Conservation (phyloP, 2,888 invertebrate species). For the Pammene fasciana region DNA sequence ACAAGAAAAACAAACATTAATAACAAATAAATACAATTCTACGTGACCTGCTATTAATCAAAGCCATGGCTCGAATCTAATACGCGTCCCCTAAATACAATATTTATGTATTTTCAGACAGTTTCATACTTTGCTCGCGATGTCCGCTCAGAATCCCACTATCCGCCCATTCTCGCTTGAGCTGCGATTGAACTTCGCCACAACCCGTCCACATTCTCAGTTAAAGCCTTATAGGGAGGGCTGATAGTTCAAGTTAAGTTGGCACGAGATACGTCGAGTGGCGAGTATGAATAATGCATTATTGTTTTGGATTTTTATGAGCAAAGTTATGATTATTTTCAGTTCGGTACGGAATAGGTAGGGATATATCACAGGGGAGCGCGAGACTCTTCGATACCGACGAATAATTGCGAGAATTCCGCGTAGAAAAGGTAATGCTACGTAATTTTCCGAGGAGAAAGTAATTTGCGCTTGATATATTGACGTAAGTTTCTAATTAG, state of each 20-base stretch:
- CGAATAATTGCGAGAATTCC: constrained; percentile 68
- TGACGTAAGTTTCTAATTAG: constrained; percentile 42
- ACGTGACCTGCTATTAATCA: constrained; percentile 46
- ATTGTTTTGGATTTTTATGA: constrained; percentile 84
- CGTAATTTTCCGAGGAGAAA: constrained; percentile 61
- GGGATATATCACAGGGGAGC: constrained; percentile 60
- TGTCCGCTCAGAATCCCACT: constrained; percentile 67
- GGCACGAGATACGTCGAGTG: constrained; percentile 68
- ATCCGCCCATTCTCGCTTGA: constrained; percentile 62
- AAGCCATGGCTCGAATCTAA: constrained; percentile 57
- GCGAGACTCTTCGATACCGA: constrained; percentile 62
- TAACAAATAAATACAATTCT: constrained; percentile 40
- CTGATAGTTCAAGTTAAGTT: constrained; percentile 56
- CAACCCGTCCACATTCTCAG: constrained; percentile 51
- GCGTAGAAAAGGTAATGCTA: constrained; percentile 49
- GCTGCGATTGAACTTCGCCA: constrained; percentile 57
- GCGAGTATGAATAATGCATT: constrained; percentile 83
- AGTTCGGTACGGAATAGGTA: constrained; percentile 76
- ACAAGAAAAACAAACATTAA: constrained; percentile 38
- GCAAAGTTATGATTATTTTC: constrained; percentile 84
- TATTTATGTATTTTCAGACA: constrained; percentile 82
- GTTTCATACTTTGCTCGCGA: constrained; percentile 78
- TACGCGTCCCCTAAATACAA: constrained; percentile 74
- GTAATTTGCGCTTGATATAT: constrained; percentile 59
- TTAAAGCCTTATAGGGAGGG: constrained; percentile 52